Base-by-base conservation (phyloP, 2,113 vertebrate species). In the Hoplias malabaricus region DNA sequence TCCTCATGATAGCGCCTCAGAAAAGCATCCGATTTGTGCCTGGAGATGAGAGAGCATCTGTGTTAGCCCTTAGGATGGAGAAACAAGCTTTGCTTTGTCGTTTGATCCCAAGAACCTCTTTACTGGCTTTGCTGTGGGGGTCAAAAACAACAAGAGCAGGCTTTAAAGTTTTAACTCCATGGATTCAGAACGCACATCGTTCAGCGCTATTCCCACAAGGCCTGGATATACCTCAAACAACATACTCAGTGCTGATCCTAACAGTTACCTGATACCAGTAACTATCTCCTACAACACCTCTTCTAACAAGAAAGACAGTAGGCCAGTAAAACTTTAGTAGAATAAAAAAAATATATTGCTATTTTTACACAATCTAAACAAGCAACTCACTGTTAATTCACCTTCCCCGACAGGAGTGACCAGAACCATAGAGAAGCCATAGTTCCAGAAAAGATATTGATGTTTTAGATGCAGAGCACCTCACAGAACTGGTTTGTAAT, bases 151-250 rank as follows among this genome's bases (percentile, higher is more conserved):
- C 14, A 7, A 61, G 57, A 33, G 23, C 13, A 33, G 57, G 34
- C 33, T 63, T 36, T 63, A 16, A n/a, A 31, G 27, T 31, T 31
- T 14, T 33, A 31, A 31, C 57, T 16, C 6, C 0, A n/a, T 62
- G 57, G 31, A 36, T 21, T 63, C 33, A 34, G 31, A 36, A n/a
- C n/a, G 59, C 8, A 34, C 4, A 6, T 25, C 33, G 34, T 16
- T 27, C 9, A 9, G 57, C 3, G 19, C 57, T 31, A n/a, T 14
- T 25, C 65, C 50, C 42, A 13, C 1, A 5, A 61, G 40, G 29
- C 43, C 21, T 77, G 48, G 53, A 34, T 57, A 68, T 77, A 31
- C 25, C 21, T 62, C 31, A 69, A 69, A n/a, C 36, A 25, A 43
- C 29, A n/a, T 25, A 46, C 23, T 19, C 34, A 61, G 12, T 4